Evolutionary conservation across 2,888 invertebrate genomes (phyloP), one percentile per base, ranked within the genome.

Genomic region (Cistogaster globosa): DNA sequence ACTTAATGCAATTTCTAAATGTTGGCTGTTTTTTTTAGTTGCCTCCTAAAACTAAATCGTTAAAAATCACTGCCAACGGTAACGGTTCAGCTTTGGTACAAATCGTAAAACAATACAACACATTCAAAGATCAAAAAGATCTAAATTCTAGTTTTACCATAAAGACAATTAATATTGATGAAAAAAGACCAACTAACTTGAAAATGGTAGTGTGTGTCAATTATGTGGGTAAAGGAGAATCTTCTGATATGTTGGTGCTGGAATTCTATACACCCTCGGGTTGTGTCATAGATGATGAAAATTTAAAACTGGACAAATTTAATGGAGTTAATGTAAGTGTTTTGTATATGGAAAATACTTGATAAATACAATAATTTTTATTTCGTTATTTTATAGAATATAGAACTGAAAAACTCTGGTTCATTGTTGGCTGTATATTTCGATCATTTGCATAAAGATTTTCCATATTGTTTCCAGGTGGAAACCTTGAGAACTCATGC

Each of bases 261-360:
- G 97, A 98, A 89, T 96, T 98, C 0, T 95, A 95, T 80, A 93
- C 98, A 83, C 98, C 98, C 0, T 98, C 98, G 0, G 98, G 98
- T 32, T 98, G 97, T 91, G 95, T 96, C 0, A 96, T 97, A 0
- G 97, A 98, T 88, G 93, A 95, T 88, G 95, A 95, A 89, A 96
- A 95, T 0, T 93, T 97, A 62, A 96, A 96, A 91, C 95, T 95
- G 6, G 94, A 94, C 89, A 94, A 96, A 76, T 94, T 94, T 4
- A 94, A 95, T 92, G 91, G n/a, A n/a, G n/a, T n/a, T n/a, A n/a
- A n/a, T n/a, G n/a, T n/a, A n/a, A n/a, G n/a, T n/a, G n/a, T n/a
- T n/a, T n/a, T n/a, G n/a, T n/a, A n/a, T n/a, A n/a, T n/a, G n/a
- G n/a, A n/a, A n/a, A n/a, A n/a, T n/a, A n/a, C n/a, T n/a, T n/a